Evolutionary conservation across 2,888 invertebrate species (phyloP).

Genomic region (Kuschelorhynchus macadamiae): DNA sequence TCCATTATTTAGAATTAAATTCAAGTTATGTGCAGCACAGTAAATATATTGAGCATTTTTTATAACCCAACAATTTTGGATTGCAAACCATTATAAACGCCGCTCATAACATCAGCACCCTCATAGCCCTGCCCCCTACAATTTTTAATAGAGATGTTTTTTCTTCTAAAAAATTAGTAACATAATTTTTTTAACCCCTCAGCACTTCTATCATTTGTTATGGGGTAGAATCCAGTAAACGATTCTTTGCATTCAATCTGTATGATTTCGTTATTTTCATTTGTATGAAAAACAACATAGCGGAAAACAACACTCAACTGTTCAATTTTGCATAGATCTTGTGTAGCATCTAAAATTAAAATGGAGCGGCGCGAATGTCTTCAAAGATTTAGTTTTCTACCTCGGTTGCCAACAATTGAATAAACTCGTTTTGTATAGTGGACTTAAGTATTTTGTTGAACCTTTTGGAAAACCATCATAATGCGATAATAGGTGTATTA

Average conservation of each 20-base stretch:
- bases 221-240: not conserved
- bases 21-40: too few species aligned
- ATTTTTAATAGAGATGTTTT: conserved; percentile 1
- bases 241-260: not conserved
- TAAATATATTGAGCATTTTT: too few species aligned
- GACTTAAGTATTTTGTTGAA: not conserved
- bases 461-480: not conserved
- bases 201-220: not conserved
- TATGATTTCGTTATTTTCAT: too few species aligned
- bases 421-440: too few species aligned
- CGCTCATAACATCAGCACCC: too few species aligned
- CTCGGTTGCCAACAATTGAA: too few species aligned
- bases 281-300: too few species aligned
- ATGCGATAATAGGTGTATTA: not conserved
- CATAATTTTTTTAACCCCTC: not conserved
- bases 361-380: not conserved
- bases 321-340: not conserved
- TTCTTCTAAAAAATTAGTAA: not conserved
- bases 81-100: too few species aligned
- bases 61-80: too few species aligned
- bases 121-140: too few species aligned
- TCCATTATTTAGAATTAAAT: too few species aligned
- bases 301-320: not conserved
- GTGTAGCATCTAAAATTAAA: not conserved
- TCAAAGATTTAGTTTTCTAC: not conserved